These are phyloP conservation scores for Acromyrmex echinatior DNA, from an alignment of 1,140 invertebrate species.

Conservation along the genomic window DNA sequence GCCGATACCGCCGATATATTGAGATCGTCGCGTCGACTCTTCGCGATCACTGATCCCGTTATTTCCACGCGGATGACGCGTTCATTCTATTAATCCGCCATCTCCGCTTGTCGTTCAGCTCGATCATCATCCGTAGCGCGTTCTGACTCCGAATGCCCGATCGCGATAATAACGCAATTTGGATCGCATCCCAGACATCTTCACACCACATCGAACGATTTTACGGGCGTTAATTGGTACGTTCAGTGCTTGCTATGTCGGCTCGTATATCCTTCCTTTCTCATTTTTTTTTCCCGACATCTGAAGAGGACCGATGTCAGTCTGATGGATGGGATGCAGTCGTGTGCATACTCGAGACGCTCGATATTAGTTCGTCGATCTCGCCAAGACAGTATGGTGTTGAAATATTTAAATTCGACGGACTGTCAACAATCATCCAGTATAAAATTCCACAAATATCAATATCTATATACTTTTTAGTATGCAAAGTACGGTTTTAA, in stretches of 20 bases:
- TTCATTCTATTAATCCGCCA: conserved; percentile 53
- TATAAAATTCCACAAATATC: conserved; percentile 22
- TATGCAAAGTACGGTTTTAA: not conserved
- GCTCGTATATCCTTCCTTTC: conserved; percentile 56
- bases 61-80: conserved; percentile 43
- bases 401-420: conserved; percentile 27
- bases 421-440: not conserved
- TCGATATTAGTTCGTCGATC: conserved; percentile 80
- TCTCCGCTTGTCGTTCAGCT: conserved; percentile 53
- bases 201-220: conserved; percentile 60
- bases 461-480: not conserved
- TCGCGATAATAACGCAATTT: conserved; percentile 58
- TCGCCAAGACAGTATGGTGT: conserved; percentile 28
- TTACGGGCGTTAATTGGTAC: conserved; percentile 71
- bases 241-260: conserved; percentile 6
- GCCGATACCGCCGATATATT: not conserved
- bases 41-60: conserved; percentile 33
- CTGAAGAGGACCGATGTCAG: conserved; percentile 60
- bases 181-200: conserved; percentile 50
- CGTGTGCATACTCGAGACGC: conserved; percentile 56
- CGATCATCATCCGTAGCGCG: conserved; percentile 55
- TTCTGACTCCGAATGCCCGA: conserved; percentile 42
- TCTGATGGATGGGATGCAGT: conserved; percentile 68
- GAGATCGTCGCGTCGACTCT: not conserved
- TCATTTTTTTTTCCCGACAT: conserved; percentile 18